phyloP scores from a whole-genome alignment of 2,113 vertebrate genomes.

The Fregetta grallaria region DNA sequence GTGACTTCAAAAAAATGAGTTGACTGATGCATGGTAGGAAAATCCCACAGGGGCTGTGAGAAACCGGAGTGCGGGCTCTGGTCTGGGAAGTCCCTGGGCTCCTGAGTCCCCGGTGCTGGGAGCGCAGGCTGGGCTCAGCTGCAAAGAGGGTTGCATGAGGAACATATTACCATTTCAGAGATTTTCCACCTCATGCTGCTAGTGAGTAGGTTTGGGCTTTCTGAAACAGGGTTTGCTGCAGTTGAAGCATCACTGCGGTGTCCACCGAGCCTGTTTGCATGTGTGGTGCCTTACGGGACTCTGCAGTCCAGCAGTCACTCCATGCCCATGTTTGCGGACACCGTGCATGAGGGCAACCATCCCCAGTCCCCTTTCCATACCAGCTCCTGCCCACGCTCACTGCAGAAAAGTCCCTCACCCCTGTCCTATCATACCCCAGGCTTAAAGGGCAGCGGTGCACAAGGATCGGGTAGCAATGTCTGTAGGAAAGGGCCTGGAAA shows the following conservation, averaged over 20 bases:
- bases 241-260: accelerated
- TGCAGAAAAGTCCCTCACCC: background rate
- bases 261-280: accelerated
- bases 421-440: background rate
- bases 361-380: background rate
- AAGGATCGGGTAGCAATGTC: background rate
- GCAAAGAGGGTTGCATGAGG: background rate
- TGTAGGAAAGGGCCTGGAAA: background rate
- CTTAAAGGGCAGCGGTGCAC: background rate
- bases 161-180: accelerated
- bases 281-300: background rate
- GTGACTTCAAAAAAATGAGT: background rate
- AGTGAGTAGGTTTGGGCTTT: background rate
- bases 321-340: background rate
- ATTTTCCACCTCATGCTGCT: background rate
- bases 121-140: background rate
- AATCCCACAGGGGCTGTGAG: background rate
- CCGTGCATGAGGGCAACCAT: background rate
- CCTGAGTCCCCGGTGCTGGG: background rate
- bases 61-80: accelerated
- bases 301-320: background rate
- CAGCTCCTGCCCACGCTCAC: background rate
- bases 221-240: background rate
- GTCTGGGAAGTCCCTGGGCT: background rate
- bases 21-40: background rate